Base-by-base conservation (phyloP, 2,888 invertebrate genomes). In the Allophyes oxyacanthae region DNA sequence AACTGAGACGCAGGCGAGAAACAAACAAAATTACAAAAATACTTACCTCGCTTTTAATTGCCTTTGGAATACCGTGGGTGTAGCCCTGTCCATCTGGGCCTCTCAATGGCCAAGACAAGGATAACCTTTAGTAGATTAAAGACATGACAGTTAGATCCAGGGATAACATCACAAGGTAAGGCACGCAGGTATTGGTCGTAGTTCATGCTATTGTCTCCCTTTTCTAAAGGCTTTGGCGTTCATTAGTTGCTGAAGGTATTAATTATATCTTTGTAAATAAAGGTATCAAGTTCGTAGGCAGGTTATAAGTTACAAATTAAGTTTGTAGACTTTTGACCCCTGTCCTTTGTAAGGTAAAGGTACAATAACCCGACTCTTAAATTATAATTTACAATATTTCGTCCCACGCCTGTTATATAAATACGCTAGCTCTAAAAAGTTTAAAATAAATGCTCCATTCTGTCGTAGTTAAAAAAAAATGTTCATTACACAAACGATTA, bases 261-360 rank as follows among this genome's bases (percentile, higher is more conserved):
- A 40, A 52, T 44, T 37, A 41, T 20, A 20, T 3, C n/a, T 20
- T 20, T 20, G 4, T 20, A 3, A 20, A 20, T 20, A 20, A 20
- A 10, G n/a, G 15, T 13, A 34, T 28, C 15, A 42, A 40, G 15
- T 53, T 37, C n/a, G n/a, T 7, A 41, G 40, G 37, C 45, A 9
- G n/a, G n/a, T n/a, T 41, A 53, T 53, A 20, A 20, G 20, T 20
- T 49, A 10, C 46, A 40, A 49, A 33, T 15, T 37, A 37, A 30
- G 53, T 60, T 28, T 7, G 14, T 3, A 1, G 26, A 30, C 37
- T 45, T 45, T 32, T 54, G 38, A 38, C 44, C 51, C 48, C 0
- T 46, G 36, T 1, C 45, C 20, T 42, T 66, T 34, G n/a, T 0
- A 6, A 32, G 6, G 3, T 25, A 30, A 42, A 25, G 44, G 20